A percentile compares a stretch with the other conserved stretches of the same genome.
Evolutionary conservation across 2,113 vertebrate genomes (phyloP).

Genomic region (Rousettus leschenaultii): DNA sequence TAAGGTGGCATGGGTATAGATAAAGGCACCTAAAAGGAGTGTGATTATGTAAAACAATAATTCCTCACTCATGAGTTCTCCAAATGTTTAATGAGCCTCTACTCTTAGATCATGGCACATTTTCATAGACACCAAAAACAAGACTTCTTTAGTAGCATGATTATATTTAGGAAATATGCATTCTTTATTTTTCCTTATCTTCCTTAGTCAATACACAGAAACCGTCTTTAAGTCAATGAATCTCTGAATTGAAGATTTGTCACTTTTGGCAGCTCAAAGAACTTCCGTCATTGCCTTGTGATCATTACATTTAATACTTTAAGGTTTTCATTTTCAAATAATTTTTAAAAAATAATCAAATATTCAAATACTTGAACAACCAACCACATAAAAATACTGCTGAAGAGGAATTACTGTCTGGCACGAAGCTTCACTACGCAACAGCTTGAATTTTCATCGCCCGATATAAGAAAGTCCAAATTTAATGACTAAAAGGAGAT

Average conservation of each 20-base stretch:
- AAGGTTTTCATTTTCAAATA: not conserved
- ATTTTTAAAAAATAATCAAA: not conserved
- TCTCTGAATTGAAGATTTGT: not conserved
- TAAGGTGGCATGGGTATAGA: no score
- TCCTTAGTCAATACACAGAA: not conserved
- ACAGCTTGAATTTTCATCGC: not conserved
- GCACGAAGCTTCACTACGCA: not conserved
- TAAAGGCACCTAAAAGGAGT: not conserved
- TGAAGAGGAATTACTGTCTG: not conserved
- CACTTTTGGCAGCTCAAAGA: not conserved
- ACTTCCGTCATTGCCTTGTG: not conserved
- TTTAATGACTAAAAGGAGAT: not conserved
- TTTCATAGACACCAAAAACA: not conserved
- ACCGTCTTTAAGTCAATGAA: not conserved
- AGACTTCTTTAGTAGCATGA: not conserved
- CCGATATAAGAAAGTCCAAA: not conserved
- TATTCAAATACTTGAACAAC: not conserved
- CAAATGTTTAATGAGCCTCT: not conserved
- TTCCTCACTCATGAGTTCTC: not conserved
- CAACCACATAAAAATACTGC: not conserved
- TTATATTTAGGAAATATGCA: not conserved
- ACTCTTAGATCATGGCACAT: not conserved
- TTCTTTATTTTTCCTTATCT: not conserved
- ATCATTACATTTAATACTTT: not conserved
- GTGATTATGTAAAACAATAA: not conserved